A percentile compares a stretch with the other conserved stretches of the same genome.
Evolutionary conservation across 2,888 invertebrate genomes (phyloP).

Genomic region (Agrotis segetum): DNA sequence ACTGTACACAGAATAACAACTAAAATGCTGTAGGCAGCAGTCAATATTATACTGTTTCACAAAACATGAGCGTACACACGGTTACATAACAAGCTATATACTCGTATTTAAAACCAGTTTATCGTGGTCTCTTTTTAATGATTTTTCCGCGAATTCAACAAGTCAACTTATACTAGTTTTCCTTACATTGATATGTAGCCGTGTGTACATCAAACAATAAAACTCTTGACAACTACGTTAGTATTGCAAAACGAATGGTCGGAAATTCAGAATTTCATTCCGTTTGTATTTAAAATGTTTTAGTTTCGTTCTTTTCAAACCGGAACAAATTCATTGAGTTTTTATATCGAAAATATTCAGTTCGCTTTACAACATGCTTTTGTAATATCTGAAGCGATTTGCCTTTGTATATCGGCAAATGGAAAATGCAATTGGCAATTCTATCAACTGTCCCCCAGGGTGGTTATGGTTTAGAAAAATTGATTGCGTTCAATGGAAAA

Average conservation of each 20-base stretch:
- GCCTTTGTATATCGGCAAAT: conserved; percentile 50
- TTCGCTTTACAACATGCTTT: conserved; percentile 47
- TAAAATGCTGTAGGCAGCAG: conserved; percentile 46
- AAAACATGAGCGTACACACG: conserved; percentile 33
- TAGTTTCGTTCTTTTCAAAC: conserved; percentile 46
- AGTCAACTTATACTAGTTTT: no score
- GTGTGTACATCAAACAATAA: conserved; percentile 51
- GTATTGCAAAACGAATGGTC: conserved; percentile 44
- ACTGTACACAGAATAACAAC: conserved; percentile 43
- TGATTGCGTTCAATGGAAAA: not conserved
- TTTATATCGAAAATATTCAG: conserved; percentile 56
- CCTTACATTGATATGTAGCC: no score
- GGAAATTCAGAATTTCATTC: conserved; percentile 47
- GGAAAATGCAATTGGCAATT: conserved; percentile 31
- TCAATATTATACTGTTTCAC: conserved; percentile 52
- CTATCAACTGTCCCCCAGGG: conserved; percentile 6
- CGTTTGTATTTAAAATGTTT: conserved; percentile 45
- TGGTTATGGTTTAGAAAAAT: conserved; percentile 11
- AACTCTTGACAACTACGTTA: conserved; percentile 45
- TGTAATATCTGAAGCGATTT: conserved; percentile 55
- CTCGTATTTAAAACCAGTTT: no score
- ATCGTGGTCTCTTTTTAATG: no score
- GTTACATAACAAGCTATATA: no score
- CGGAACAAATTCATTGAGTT: conserved; percentile 54
- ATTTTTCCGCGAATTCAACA: no score